These are phyloP conservation scores for Meloidogyne chitwoodi DNA, from an alignment of 1,140 invertebrate genomes.

Conservation along the genomic window DNA sequence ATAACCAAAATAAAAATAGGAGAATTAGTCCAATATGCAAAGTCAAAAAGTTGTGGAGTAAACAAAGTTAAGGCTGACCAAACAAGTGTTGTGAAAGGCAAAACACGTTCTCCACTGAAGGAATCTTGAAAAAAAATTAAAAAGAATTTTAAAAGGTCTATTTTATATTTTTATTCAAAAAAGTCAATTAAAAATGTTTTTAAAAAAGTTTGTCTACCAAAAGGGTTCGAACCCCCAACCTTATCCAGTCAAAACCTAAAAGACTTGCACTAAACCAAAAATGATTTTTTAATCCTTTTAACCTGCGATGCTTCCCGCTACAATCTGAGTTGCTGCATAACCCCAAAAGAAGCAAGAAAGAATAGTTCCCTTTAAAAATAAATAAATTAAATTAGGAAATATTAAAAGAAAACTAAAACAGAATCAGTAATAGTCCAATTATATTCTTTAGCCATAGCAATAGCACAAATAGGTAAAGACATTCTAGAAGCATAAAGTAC, in stretches of 20 bases:
- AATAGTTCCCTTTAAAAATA: constrained; percentile 65
- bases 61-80: constrained; percentile 70
- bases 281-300: too few species aligned
- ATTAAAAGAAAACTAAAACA: background rate
- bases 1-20: constrained; percentile 67
- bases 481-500: constrained; percentile 70
- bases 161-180: background rate
- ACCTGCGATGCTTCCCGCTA: constrained; percentile 61
- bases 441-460: constrained; percentile 68
- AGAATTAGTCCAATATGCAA: constrained; percentile 65
- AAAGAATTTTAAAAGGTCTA: too few species aligned
- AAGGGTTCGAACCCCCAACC: background rate
- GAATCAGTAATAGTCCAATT: constrained; percentile 72
- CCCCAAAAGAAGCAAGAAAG: constrained; percentile 76
- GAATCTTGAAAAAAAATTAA: constrained; percentile 65
- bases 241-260: too few species aligned
- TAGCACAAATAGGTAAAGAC: constrained; percentile 69
- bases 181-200: constrained; percentile 67
- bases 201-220: too few species aligned
- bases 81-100: constrained; percentile 67
- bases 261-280: too few species aligned
- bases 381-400: background rate
- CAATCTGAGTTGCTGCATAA: constrained; percentile 71
- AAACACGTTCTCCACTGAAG: constrained; percentile 70
- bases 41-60: constrained; percentile 69